Conservation (phyloP, 1,140 invertebrate species). For the Ephestia elutella region DNA sequence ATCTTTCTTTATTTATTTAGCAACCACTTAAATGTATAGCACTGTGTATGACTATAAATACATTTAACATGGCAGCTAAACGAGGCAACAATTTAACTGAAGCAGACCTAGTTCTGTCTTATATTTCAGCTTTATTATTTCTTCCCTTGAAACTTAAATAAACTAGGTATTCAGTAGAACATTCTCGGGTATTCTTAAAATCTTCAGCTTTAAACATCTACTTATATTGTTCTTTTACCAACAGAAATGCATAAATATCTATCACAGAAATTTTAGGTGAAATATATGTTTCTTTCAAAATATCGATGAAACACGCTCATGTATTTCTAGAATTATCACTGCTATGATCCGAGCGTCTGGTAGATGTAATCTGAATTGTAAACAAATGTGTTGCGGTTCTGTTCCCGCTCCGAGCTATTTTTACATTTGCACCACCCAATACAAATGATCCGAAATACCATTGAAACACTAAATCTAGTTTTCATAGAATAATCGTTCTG, state of each 20-base stretch:
- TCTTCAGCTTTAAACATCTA: too few relatives aligned
- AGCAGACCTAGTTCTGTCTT: too few relatives aligned
- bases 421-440: background rate
- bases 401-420: conserved; percentile 10
- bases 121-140: too few relatives aligned
- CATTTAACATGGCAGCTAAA: too few relatives aligned
- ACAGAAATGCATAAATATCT: background rate
- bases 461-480: background rate
- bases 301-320: background rate
- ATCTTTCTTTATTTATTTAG: too few relatives aligned
- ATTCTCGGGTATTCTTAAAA: too few relatives aligned
- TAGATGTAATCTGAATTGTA: conserved; percentile 37
- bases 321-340: conserved; percentile 34
- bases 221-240: too few relatives aligned
- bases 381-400: conserved; percentile 16
- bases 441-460: background rate
- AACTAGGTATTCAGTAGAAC: too few relatives aligned
- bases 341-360: conserved; percentile 31
- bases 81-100: too few relatives aligned
- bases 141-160: too few relatives aligned
- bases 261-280: background rate
- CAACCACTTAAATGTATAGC: too few relatives aligned
- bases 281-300: background rate
- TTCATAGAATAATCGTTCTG: conserved; percentile 9
- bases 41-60: too few relatives aligned